Base-by-base conservation (phyloP, 53 echinoderm and acorn worm species). In the Glandiceps talaboti region DNA sequence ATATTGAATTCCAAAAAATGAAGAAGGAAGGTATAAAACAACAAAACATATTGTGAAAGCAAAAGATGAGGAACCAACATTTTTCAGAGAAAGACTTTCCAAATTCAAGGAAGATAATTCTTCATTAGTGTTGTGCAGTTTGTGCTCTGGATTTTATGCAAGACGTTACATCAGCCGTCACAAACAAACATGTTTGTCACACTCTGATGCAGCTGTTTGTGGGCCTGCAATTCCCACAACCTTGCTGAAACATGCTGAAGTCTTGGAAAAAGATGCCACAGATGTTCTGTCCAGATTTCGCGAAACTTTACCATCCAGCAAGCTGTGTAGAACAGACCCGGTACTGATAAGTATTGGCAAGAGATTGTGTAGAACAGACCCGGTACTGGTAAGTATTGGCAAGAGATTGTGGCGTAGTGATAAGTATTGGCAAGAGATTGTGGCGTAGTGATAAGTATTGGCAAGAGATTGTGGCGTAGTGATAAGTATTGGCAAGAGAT, bases 331-430 rank as follows among this genome's bases (percentile, higher is more conserved):
- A 79, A 84, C 33, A 29, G 87, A 90, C 74, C 77, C 81, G n/a
- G 84, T 81, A 32, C 33, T 90, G 73, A 75, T 75, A 33, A 87
- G 29, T 32, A 78, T 92, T 75, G 89, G 89, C 27, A 72, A 77
- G 28, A 88, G 84, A 82, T 73, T 86, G 73, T 91, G 86, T 73
- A 73, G 79, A 79, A 84, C 33, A 29, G 87, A 90, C 74, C 77
- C 81, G n/a, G 84, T 81, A 32, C 33, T 90, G 73, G 33, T 75
- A 33, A 87, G 29, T 32, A 78, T 92, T 75, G 89, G 89, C 27
- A 72, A 77, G 28, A 88, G 84, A 82, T 73, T 86, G 73, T 91
- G 86, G 84, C 73, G 30, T n/a, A 92, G 82, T 33, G 79, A 82
- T 33, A 82, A 75, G 75, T 74, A 83, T 73, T 89, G 89, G 75